A percentile compares a stretch with the other conserved stretches of the same genome.
Conservation (phyloP, 1,140 invertebrate species). For the Andrena cerasifolii region DNA sequence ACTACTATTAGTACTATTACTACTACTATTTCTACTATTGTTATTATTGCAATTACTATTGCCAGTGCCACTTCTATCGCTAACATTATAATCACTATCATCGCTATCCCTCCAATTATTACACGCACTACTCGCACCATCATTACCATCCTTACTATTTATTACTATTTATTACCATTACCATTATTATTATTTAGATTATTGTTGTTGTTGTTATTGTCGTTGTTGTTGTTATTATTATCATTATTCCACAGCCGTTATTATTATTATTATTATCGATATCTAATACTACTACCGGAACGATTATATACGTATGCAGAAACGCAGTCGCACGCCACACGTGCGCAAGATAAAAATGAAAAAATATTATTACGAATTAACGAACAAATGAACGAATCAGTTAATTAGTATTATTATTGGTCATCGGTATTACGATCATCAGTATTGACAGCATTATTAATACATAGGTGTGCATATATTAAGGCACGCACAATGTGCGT, state of each 20-base stretch:
- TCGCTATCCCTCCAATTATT: no score
- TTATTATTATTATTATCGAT: conserved; percentile 4
- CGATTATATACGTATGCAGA: background rate
- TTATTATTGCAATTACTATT: background rate
- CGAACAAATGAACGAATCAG: background rate
- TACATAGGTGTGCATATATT: no score
- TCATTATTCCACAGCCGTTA: background rate
- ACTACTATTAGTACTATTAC: no score
- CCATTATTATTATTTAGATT: background rate
- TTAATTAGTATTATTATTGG: conserved; percentile 10
- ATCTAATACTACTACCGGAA: background rate
- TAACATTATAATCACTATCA: background rate
- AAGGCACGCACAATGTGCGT: no score
- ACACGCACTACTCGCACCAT: background rate
- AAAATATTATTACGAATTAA: conserved; percentile 72
- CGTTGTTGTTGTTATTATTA: conserved; percentile 3
- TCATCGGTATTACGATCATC: conserved; percentile 19
- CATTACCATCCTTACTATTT: background rate
- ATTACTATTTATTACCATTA: background rate
- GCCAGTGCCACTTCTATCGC: background rate
- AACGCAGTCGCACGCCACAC: conserved; percentile 1
- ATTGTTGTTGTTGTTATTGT: background rate
- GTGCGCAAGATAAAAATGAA: conserved; percentile 63
- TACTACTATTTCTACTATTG: background rate
- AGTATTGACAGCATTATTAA: conserved; percentile 14